phyloP scores from a whole-genome alignment of 2,888 invertebrate species.

The Ashinkailepas kermadecensis region DNA sequence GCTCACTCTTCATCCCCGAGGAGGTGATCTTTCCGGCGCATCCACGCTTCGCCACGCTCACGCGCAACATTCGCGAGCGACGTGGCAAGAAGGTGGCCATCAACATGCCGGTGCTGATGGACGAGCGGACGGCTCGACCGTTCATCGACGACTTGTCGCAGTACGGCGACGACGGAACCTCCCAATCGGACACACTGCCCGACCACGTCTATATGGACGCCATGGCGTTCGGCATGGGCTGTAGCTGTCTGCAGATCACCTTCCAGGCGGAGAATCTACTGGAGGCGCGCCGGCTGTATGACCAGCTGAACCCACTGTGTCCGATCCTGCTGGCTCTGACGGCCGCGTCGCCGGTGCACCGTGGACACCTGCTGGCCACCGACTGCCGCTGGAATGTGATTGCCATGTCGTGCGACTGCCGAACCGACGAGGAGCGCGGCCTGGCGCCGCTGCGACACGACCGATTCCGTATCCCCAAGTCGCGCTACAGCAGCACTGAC shows the following conservation, averaged over 20 bases:
- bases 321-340: conserved; percentile 95
- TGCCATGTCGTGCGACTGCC: conserved; percentile 89
- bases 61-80: conserved; percentile 82
- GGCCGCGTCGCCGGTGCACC: conserved; percentile 90
- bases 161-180: conserved; percentile 55
- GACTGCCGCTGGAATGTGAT: conserved; percentile 97
- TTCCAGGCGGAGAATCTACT: conserved; percentile 80
- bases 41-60: conserved; percentile 87
- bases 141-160: conserved; percentile 55
- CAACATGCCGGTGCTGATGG: conserved; percentile 93
- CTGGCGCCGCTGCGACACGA: conserved; percentile 58
- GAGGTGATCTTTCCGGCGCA: conserved; percentile 91
- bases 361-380: conserved; percentile 87
- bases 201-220: conserved; percentile 97
- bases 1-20: conserved; percentile 82
- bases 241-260: conserved; percentile 90
- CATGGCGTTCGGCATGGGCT: conserved; percentile 99
- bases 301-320: conserved; percentile 92
- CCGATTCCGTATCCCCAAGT: conserved; percentile 78
- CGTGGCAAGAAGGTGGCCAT: conserved; percentile 93
- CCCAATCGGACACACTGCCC: conserved; percentile 60
- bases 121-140: conserved; percentile 74
- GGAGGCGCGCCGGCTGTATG: conserved; percentile 92
- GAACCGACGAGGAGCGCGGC: conserved; percentile 86
- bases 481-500: conserved; percentile 95